Percentiles rank a stretch among this genome's conserved stretches.
These are phyloP conservation scores for Abramis brama DNA, from an alignment of 2,113 vertebrate species.

Conservation along the genomic window DNA sequence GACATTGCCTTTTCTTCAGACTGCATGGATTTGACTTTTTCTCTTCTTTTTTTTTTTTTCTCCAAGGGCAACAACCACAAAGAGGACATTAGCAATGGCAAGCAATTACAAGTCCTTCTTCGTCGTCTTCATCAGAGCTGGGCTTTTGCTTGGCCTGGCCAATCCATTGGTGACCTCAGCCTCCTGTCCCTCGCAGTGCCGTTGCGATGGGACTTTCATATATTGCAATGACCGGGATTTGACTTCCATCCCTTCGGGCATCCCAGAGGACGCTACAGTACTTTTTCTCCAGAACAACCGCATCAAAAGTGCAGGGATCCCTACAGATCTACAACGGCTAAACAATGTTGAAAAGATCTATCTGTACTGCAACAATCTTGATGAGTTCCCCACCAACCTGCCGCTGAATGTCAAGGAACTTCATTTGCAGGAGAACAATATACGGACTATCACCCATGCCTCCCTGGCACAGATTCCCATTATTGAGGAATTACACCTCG, in stretches of 20 bases:
- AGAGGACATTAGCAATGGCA: constrained; percentile 89
- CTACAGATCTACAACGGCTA: constrained; percentile 89
- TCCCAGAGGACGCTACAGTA: constrained; percentile 94
- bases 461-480: constrained; percentile 95
- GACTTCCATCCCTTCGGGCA: constrained; percentile 94
- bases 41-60: constrained; percentile 69
- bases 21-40: constrained; percentile 66
- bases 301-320: constrained; percentile 97
- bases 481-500: constrained; percentile 97
- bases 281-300: constrained; percentile 99
- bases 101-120: constrained; percentile 89
- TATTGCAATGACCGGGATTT: constrained; percentile 98
- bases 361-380: constrained; percentile 96
- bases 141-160: constrained; percentile 89
- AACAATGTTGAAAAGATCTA: constrained; percentile 95
- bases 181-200: constrained; percentile 91
- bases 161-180: constrained; percentile 85
- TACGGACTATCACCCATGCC: constrained; percentile 94
- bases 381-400: constrained; percentile 97
- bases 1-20: constrained; percentile 64
- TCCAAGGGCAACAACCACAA: constrained; percentile 79
- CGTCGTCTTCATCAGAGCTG: constrained; percentile 89
- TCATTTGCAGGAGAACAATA: constrained; percentile 98
- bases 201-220: constrained; percentile 96
- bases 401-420: constrained; percentile 95